phyloP scores from a whole-genome alignment of 2,113 vertebrate genomes.

The Percopsis transmontana region DNA sequence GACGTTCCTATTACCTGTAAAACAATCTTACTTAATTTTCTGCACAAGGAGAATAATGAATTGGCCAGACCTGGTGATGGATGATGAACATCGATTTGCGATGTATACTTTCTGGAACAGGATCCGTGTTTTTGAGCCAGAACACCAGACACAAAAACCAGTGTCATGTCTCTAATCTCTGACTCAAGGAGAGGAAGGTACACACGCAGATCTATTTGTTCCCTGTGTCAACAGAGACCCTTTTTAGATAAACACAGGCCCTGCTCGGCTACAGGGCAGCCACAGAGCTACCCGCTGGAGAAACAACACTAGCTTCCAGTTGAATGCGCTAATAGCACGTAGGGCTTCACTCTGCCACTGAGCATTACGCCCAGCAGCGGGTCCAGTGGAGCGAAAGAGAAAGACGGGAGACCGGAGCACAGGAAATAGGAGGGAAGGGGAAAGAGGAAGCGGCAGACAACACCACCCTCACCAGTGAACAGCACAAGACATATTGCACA shows the following conservation, averaged over 20 bases:
- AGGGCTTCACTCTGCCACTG: slow-evolving; percentile 38
- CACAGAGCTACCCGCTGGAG: slow-evolving; percentile 15
- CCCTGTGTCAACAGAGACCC: slow-evolving; percentile 14
- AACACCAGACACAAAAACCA: not conserved
- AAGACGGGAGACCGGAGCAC: slow-evolving; percentile 13
- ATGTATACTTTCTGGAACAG: too few species aligned
- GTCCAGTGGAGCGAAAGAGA: slow-evolving; percentile 37
- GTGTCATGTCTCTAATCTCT: not conserved
- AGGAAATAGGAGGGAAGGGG: slow-evolving; percentile 28
- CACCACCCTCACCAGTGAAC: slow-evolving; percentile 28
- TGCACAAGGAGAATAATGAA: not conserved
- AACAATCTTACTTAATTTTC: not conserved
- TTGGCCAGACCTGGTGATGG: not conserved
- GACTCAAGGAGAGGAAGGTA: slow-evolving; percentile 5
- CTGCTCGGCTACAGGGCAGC: slow-evolving; percentile 29
- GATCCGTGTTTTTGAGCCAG: not conserved
- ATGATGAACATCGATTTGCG: too few species aligned
- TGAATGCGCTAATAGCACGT: slow-evolving; percentile 45
- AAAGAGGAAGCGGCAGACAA: slow-evolving; percentile 41
- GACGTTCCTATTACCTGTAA: too few species aligned
- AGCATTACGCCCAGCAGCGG: slow-evolving; percentile 44
- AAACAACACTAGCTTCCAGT: slow-evolving; percentile 37
- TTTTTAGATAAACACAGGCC: slow-evolving; percentile 39
- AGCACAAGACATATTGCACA: slow-evolving; percentile 53
- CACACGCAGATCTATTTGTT: slow-evolving; percentile 22